Percentiles rank a stretch among this genome's conserved stretches.
Conservation (phyloP, 1,140 invertebrate species). For the Megalopta genalis region DNA sequence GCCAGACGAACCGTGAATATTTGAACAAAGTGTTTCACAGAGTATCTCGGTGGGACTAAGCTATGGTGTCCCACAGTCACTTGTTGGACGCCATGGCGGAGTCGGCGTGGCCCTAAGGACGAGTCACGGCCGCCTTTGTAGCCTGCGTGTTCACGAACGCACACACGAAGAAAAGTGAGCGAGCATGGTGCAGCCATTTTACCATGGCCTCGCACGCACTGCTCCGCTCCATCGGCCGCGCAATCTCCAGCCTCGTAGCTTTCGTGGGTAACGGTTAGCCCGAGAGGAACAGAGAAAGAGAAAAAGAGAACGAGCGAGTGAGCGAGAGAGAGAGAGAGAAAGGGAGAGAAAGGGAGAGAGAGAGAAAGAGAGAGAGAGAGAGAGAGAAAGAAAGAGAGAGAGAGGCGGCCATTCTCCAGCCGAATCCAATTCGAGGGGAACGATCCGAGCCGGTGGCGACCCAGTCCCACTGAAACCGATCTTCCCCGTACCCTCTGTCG, state of each 20-base stretch:
- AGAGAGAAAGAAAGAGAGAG: too few relatives aligned
- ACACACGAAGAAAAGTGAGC: conserved; percentile 43
- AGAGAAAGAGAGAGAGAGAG: too few relatives aligned
- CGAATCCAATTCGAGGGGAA: conserved; percentile 58
- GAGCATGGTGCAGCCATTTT: conserved; percentile 61
- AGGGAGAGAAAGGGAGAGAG: conserved; percentile 5
- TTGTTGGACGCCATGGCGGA: conserved; percentile 69
- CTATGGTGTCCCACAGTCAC: conserved; percentile 45
- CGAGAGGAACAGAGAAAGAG: background rate
- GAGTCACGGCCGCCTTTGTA: conserved; percentile 36
- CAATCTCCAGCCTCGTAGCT: conserved; percentile 41
- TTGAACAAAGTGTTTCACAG: too few relatives aligned
- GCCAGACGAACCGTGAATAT: too few relatives aligned
- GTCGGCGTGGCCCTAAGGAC: conserved; percentile 61
- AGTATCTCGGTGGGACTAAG: background rate
- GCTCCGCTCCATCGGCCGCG: conserved; percentile 24
- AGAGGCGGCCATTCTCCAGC: conserved; percentile 51
- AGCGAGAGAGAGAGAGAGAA: too few relatives aligned
- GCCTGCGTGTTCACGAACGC: conserved; percentile 21
- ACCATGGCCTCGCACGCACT: conserved; percentile 55
- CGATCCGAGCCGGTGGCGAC: background rate
- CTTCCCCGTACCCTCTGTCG: background rate
- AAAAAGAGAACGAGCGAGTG: too few relatives aligned
- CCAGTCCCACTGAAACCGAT: background rate
- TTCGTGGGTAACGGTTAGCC: conserved; percentile 41